Base-by-base conservation (phyloP, 1,140 invertebrate species). In the Vanessa tameamea region DNA sequence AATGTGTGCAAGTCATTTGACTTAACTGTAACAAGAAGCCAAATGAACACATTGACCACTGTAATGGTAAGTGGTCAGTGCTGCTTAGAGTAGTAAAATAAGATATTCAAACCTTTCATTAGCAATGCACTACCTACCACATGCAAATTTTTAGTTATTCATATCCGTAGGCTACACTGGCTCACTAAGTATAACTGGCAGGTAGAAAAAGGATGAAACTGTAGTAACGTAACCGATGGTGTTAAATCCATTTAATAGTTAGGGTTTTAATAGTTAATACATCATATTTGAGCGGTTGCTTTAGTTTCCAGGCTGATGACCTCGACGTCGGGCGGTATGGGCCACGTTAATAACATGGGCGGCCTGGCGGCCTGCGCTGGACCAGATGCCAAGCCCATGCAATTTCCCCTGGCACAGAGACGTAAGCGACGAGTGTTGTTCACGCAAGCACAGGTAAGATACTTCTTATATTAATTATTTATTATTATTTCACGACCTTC, bases 371-470 rank as follows among this genome's bases (percentile, higher is more conserved):
- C 96, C 47, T 96, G 96, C 87, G 95, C 95, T 69, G 95, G 96
- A 9, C 95, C 95, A 81, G 97, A 97, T 88, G 94, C 96, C 75
- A 97, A 98, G 92, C 96, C 97, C 64, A 97, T 98, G 95, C 97
- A 98, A 92, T 98, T 98, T 92, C 97, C 97, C 37, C 94, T 98
- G 76, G 96, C 97, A 14, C 97, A 98, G 92, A 94, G 97, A 78
- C 94, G 99, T 81, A 99, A 99, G 93, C 95, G 99, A 79, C 95
- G 99, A 81, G 98, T 99, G 71, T 95, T 99, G 55, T 99, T 99
- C 93, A 99, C 98, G 47, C 99, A 99, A 93, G 97, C 98, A 66
- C 99, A 99, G 95, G 95, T 96, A 83, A 92, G 93, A 61, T 31
- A 47, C 15, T 31, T 5, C 3, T 43, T 8, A 43, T 43, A 43